Conservation (phyloP, 2,888 invertebrate species). For the Dryocosmus kuriphilus region DNA sequence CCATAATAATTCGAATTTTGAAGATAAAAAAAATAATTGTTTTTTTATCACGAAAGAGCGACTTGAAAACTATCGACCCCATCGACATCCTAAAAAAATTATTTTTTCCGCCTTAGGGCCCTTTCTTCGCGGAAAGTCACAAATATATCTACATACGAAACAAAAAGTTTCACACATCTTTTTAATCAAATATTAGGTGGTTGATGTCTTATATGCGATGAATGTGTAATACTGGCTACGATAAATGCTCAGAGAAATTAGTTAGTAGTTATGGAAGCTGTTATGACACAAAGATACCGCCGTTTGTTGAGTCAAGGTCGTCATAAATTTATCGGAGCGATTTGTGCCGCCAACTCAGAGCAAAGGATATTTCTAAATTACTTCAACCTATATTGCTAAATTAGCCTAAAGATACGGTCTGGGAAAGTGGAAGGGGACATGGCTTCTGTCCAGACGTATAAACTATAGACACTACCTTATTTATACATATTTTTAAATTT, state of each 20-base stretch:
- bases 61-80: too few species aligned
- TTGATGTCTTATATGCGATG: neutral
- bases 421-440: too few species aligned
- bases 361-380: neutral
- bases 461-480: too few species aligned
- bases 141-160: neutral
- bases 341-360: neutral
- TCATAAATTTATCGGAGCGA: slow-evolving; percentile 20
- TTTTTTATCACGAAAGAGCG: too few species aligned
- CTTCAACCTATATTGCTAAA: neutral
- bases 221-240: neutral
- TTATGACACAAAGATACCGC: neutral
- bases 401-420: too few species aligned
- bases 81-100: too few species aligned
- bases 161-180: neutral
- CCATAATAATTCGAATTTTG: too few species aligned
- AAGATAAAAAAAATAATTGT: too few species aligned
- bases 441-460: too few species aligned
- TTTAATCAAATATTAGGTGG: neutral
- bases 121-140: too few species aligned
- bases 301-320: slow-evolving; percentile 11
- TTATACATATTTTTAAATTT: too few species aligned
- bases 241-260: neutral
- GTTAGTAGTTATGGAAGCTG: neutral
- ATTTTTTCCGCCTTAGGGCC: too few species aligned